A percentile compares a stretch with the other conserved stretches of the same genome.
Evolutionary conservation across 2,888 invertebrate species (phyloP).

Genomic region (Lepidocyrtinus sp.): DNA sequence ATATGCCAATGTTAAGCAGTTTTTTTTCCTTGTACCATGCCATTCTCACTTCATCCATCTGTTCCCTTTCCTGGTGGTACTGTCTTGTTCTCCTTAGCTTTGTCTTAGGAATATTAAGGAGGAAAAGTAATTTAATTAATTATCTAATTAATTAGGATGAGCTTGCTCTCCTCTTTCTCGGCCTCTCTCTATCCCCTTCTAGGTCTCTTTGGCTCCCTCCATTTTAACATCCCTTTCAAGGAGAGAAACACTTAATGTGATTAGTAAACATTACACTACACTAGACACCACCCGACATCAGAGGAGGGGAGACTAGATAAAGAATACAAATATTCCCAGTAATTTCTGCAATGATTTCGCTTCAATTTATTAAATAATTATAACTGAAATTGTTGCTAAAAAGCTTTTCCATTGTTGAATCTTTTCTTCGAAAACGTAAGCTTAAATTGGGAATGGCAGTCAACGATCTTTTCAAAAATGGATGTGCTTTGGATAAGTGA

Average conservation of each 20-base stretch:
- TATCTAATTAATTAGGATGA: constrained; percentile 61
- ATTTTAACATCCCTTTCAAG: constrained; percentile 2
- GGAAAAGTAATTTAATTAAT: constrained; percentile 60
- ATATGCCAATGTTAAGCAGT: constrained; percentile 6
- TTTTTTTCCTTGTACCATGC: constrained; percentile 15
- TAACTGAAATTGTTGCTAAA: too few relatives aligned
- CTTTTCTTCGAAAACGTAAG: neutral
- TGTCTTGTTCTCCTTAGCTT: constrained; percentile 20
- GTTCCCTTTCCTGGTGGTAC: constrained; percentile 36
- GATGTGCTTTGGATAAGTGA: constrained; percentile 6
- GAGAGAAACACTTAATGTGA: constrained; percentile 39
- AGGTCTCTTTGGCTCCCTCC: constrained; percentile 11
- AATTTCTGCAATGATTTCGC: constrained; percentile 10
- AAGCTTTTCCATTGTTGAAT: neutral
- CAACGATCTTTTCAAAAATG: constrained; percentile 7
- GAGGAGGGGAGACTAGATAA: neutral
- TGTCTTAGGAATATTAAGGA: constrained; percentile 4
- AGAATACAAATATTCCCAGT: constrained; percentile 1
- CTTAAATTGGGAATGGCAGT: neutral
- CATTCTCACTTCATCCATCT: constrained; percentile 47
- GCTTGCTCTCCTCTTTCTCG: constrained; percentile 33
- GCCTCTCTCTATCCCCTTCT: neutral
- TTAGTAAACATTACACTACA: constrained; percentile 25
- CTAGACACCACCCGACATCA: neutral
- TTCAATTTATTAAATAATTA: constrained; percentile 8